Evolutionary conservation across 2,113 vertebrate genomes (phyloP), one percentile per base, ranked within the genome.

Genomic region (Osmerus eperlanus): DNA sequence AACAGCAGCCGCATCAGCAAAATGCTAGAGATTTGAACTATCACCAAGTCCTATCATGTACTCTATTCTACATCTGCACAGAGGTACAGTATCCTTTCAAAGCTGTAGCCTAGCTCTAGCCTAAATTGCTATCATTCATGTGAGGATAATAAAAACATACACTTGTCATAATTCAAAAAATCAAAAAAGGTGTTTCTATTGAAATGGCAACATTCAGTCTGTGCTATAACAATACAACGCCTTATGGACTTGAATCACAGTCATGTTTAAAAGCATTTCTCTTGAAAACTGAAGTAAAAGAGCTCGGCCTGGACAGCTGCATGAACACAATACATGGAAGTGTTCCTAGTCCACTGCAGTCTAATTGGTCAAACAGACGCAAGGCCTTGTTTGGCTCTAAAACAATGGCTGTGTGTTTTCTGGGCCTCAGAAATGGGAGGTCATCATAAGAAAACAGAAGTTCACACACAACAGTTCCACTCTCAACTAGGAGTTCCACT

Each of bases 311-410:
- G 77, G 62, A 47, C 23, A 51, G 71, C 65, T 14, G 32, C 52
- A 9, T 66, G 70, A 51, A 68, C 69, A 90, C 82, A 88, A 86
- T 88, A 76, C 67, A 74, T 74, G 83, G 82, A 89, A 83, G 81
- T 81, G 78, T 85, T 82, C 78, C 56, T 69, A 56, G 14, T 76
- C 69, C 83, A 70, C 78, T 66, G 77, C 65, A 4, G 72, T 84
- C 73, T 85, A 89, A 89, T 75, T 83, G 78, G 81, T 75, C 79
- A 72, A 84, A 88, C 83, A 81, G 82, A 81, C 67, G 59, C 71
- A 80, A 63, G 84, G 74, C 67, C 65, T 72, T 65, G 70, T 81
- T 47, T 67, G 71, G 58, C 68, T 60, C 67, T 74, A 60, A 19
- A 52, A 84, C 85, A 89, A 85, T 81, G 58, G 70, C 68, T 64